Base-by-base conservation (phyloP, 2,113 vertebrate genomes). In the Urocitellus parryii region DNA sequence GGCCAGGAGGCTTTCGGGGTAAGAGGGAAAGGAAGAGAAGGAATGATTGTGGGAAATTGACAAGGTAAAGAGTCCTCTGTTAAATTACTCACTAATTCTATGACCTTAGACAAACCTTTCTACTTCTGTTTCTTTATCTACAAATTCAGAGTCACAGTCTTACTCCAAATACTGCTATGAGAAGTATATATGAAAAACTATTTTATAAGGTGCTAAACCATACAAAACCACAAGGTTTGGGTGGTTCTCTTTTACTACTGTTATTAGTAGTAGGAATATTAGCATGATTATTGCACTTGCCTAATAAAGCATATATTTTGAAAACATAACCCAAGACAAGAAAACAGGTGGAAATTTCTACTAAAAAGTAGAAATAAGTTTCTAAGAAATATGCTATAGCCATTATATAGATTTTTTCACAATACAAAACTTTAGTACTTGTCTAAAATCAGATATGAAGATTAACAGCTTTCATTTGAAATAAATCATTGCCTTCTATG, bases 391-490 rank as follows among this genome's bases (percentile, higher is more conserved):
- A 39, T 24, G 16, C 29, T 22, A 1, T 42, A 81, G 37, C 24
- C 89, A 14, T 89, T 80, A 68, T 13, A 53, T 45, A 16, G 5
- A 27, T 77, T 13, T n/a, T 77, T 91, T 95, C 9, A 73, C 53
- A 77, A 79, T 48, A 27, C 8, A 51, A 48, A 37, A 37, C 7
- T 37, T 95, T 34, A 58, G 68, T n/a, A 29, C 3, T 53, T 65
- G 1, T 58, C 27, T 51, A 73, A 95, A 93, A 95, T n/a, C 53
- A 91, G 45, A 58, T 82, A 93, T 32, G 22, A 83, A 82, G 22
- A 82, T 70, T 84, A 88, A 70, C 5, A 95, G 20, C 2, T 95
- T 90, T 95, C 27, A 63, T 63, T 86, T 79, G 42, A 96, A 97
- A 77, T 79, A 34, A 92, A 94, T 81, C 27, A 68, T 25, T 85